Evolutionary conservation across 1,140 invertebrate species (phyloP).

Genomic region (Lordiphosa stackelbergi): DNA sequence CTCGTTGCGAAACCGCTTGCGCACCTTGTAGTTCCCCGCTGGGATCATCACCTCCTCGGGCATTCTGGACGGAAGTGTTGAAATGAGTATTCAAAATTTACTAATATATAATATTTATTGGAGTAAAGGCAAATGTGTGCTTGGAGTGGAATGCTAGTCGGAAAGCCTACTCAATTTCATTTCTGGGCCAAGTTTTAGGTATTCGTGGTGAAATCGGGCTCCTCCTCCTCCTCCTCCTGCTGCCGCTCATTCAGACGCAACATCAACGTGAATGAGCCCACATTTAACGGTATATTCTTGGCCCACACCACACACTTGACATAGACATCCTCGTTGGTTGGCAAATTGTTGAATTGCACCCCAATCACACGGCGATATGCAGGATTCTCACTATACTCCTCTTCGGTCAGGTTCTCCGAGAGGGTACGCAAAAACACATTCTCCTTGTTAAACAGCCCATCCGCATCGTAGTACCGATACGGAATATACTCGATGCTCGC

Average conservation of each 20-base stretch:
- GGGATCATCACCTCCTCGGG: constrained; percentile 17
- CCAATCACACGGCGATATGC: constrained; percentile 25
- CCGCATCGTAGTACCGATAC: constrained; percentile 17
- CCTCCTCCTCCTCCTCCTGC: background rate
- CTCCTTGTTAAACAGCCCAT: constrained; percentile 15
- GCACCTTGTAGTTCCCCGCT: constrained; percentile 33
- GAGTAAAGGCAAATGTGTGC: background rate
- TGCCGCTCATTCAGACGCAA: constrained; percentile 9
- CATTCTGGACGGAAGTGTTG: constrained; percentile 1
- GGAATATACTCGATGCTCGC: constrained; percentile 29
- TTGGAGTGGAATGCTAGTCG: too few relatives aligned
- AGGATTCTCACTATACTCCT: constrained; percentile 3
- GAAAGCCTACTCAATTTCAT: background rate
- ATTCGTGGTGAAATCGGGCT: background rate
- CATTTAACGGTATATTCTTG: constrained; percentile 17
- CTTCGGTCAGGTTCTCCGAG: constrained; percentile 16
- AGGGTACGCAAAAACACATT: constrained; percentile 3
- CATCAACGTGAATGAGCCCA: constrained; percentile 6
- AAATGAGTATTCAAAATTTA: constrained; percentile 10
- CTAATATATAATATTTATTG: background rate
- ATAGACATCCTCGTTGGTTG: constrained; percentile 22
- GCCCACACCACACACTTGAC: constrained; percentile 23
- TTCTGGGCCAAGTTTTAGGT: background rate
- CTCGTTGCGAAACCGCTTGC: constrained; percentile 40
- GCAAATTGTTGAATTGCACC: constrained; percentile 17